Percentiles rank a stretch among this genome's conserved stretches.
These are phyloP conservation scores for Probaryconus sp. DNA, from an alignment of 1,140 invertebrate genomes.

Conservation along the genomic window DNA sequence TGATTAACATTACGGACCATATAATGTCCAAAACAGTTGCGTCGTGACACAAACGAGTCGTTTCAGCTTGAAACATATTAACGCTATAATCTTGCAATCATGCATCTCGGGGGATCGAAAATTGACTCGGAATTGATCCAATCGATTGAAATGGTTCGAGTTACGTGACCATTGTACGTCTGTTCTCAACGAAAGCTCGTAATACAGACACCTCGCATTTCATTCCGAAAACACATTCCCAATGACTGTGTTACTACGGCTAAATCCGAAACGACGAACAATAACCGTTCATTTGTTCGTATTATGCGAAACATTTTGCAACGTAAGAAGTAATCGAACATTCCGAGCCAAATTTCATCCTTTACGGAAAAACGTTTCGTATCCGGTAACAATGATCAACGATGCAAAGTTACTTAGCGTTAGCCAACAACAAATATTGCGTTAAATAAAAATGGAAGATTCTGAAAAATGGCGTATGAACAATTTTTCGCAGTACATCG, in stretches of 20 bases:
- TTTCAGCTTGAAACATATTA: slow-evolving; percentile 29
- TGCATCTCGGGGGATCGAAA: slow-evolving; percentile 30
- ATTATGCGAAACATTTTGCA: neutral
- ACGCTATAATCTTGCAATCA: slow-evolving; percentile 35
- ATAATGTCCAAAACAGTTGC: slow-evolving; percentile 17
- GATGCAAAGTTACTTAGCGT: too few species aligned
- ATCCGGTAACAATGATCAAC: too few species aligned
- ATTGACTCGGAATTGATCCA: slow-evolving; percentile 53
- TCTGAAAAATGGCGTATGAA: too few species aligned
- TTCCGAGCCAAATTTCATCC: too few species aligned
- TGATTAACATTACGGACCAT: neutral
- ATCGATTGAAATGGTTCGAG: slow-evolving; percentile 44
- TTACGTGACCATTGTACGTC: slow-evolving; percentile 50
- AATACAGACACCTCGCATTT: slow-evolving; percentile 42
- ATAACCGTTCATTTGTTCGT: slow-evolving; percentile 54
- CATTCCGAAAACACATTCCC: slow-evolving; percentile 33
- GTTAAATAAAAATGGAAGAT: too few species aligned
- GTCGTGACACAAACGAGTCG: slow-evolving; percentile 7
- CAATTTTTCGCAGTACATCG: too few species aligned
- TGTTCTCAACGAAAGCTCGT: slow-evolving; percentile 34
- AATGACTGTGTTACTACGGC: slow-evolving; percentile 9
- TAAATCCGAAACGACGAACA: slow-evolving; percentile 45
- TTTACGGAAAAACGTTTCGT: too few species aligned
- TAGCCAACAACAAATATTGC: too few species aligned
- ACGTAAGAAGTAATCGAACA: neutral